Conservation (phyloP, 1,140 invertebrate genomes). For the Venturia canescens region DNA sequence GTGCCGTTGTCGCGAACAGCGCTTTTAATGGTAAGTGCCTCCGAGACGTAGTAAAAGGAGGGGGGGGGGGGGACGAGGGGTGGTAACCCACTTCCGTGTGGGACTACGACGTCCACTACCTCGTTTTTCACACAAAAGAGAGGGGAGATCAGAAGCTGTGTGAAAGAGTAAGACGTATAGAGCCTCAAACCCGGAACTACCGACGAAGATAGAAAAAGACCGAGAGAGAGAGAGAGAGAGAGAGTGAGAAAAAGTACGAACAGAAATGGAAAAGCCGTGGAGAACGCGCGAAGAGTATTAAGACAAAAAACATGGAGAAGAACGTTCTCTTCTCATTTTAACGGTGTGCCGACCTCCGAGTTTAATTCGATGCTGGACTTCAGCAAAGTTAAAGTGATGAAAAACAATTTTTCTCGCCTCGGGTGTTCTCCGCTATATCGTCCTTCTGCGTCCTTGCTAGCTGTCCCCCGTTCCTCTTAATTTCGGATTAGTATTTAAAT, state of each 20-base stretch:
- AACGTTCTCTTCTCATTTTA: constrained; percentile 41
- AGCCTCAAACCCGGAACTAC: not conserved
- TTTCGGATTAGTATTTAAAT: constrained; percentile 31
- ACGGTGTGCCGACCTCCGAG: constrained; percentile 36
- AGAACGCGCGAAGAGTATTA: constrained; percentile 38
- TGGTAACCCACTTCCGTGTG: constrained; percentile 48
- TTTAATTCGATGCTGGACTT: constrained; percentile 45
- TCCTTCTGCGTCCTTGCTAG: not conserved
- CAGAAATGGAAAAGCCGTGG: constrained; percentile 24
- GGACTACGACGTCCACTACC: constrained; percentile 43
- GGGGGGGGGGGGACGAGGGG: not conserved
- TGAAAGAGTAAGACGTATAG: constrained; percentile 16
- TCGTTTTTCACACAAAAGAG: constrained; percentile 42
- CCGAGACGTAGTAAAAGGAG: constrained; percentile 39
- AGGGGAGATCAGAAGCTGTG: not conserved
- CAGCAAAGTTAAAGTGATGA: constrained; percentile 46
- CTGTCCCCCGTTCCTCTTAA: constrained; percentile 8
- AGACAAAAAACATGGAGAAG: constrained; percentile 33
- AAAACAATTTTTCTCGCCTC: constrained; percentile 46
- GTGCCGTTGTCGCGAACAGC: constrained; percentile 66
- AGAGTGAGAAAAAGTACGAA: not conserved
- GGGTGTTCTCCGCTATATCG: constrained; percentile 26
- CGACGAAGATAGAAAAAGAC: not conserved
- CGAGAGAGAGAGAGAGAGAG: not conserved
- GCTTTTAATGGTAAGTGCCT: constrained; percentile 69